These are phyloP conservation scores for Cancer borealis DNA, from an alignment of 2,888 invertebrate genomes.

Conservation along the genomic window DNA sequence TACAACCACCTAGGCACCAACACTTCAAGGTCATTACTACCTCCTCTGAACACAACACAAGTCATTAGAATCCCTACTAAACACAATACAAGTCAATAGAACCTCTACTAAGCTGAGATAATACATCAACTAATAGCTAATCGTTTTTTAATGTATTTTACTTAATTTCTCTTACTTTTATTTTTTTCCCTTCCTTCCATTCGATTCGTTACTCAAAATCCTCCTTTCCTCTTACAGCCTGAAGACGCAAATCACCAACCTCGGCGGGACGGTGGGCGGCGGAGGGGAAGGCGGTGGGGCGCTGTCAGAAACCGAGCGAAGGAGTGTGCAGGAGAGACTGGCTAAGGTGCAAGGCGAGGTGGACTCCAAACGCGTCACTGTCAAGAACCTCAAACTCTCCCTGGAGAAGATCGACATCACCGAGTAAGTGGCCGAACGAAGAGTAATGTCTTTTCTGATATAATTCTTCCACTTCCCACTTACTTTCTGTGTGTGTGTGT, in stretches of 20 bases:
- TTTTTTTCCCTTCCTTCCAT: no score
- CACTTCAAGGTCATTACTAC: no score
- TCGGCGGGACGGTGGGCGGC: constrained; percentile 76
- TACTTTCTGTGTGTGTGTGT: background rate
- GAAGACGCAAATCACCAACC: constrained; percentile 75
- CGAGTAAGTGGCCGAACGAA: constrained; percentile 85
- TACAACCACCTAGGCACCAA: no score
- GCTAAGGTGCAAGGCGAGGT: constrained; percentile 85
- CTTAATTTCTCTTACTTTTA: no score
- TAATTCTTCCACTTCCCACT: background rate
- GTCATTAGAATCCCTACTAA: no score
- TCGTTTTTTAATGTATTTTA: no score
- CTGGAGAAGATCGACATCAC: constrained; percentile 92
- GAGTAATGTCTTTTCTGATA: background rate
- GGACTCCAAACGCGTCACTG: constrained; percentile 88
- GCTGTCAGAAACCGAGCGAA: constrained; percentile 82
- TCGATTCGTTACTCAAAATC: background rate
- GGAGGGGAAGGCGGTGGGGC: constrained; percentile 55
- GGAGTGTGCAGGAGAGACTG: constrained; percentile 84
- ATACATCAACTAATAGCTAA: no score
- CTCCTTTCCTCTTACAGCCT: constrained; percentile 50
- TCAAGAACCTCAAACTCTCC: constrained; percentile 89
- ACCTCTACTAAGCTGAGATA: no score
- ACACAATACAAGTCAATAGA: no score
- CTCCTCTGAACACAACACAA: no score